Base-by-base conservation (phyloP, 2,888 invertebrate genomes). In the Pristionchus maxplancki region DNA sequence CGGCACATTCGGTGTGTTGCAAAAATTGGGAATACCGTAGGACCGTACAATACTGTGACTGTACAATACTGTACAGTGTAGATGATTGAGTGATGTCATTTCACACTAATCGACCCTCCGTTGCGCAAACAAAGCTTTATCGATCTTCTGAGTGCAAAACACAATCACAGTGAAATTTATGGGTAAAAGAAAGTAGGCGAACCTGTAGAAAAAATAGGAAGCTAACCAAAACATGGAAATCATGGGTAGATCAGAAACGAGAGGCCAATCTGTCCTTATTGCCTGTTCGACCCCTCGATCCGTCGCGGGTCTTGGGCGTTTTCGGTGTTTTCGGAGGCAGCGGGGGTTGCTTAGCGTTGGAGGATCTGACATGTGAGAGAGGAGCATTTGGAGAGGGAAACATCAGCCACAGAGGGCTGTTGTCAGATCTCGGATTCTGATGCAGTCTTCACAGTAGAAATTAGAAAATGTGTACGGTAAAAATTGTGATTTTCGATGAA, bases 281-380 rank as follows among this genome's bases (percentile, higher is more conserved):
- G n/a, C 28, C 85, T 13, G 85, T 85, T 28, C 64, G 62, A 40
- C 85, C 85, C 44, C 85, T 37, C 37, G 85, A 31, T 1, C 85
- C 85, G 40, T 85, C 85, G 6, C 85, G 64, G 20, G 85, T 85
- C 31, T 85, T 85, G 2, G 85, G 85, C 3, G 85, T 85, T 44
- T 85, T 85, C 40, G 85, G 85, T 8, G 84, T 84, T 24, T 84
- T 84, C 31, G 84, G 84, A 20, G 85, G 85, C 24, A 85, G 82
- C 15, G 81, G 24, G 11, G 82, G 53, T 31, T 83, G 78, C 78
- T 78, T 78, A 20, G 71, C 31, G 48, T 17, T 48, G 53, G 17
- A 64, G n/a, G 85, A n/a, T 9, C 85, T 85, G 85, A 85, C 31
- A 58, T 24, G 28, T 17, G 31, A 28, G 9, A 64, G 28, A 64